These are phyloP conservation scores for Rhinoraja longicauda DNA, from an alignment of 2,797 vertebrate species.

Conservation along the genomic window DNA sequence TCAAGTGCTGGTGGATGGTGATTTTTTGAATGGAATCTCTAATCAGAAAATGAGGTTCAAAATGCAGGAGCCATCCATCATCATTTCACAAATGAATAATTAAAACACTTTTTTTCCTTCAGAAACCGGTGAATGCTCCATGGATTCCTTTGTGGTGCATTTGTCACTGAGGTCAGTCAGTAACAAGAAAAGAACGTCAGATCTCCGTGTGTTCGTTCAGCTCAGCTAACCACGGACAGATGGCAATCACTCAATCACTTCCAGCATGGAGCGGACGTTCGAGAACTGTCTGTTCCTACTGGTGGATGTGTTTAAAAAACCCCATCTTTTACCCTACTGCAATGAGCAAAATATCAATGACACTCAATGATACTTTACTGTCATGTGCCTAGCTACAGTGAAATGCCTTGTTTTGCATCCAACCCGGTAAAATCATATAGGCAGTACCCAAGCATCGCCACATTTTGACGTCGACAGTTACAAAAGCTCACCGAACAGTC, in stretches of 20 bases:
- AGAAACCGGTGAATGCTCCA: neutral
- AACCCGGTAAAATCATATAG: too few species aligned
- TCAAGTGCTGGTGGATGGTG: neutral
- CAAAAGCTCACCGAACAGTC: too few species aligned
- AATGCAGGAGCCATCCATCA: neutral
- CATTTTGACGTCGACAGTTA: too few species aligned
- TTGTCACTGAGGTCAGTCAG: neutral
- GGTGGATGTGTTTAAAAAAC: neutral
- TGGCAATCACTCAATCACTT: neutral
- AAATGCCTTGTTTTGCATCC: too few species aligned
- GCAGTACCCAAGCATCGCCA: too few species aligned
- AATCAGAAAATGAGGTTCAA: neutral
- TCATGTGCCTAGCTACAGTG: too few species aligned
- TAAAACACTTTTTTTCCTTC: neutral
- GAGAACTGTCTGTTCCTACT: neutral
- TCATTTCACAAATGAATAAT: slow-evolving; percentile 16
- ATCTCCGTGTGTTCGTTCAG: neutral
- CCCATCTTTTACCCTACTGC: neutral
- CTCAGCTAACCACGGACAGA: neutral
- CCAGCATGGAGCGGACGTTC: neutral
- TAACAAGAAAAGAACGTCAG: neutral
- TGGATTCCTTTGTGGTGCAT: neutral
- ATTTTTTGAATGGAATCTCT: neutral
- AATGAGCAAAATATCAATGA: neutral
- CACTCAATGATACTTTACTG: too few species aligned